A percentile compares a stretch with the other conserved stretches of the same genome.
phyloP scores from a whole-genome alignment of 2,113 vertebrate genomes.

The Catharus fuscescens region DNA sequence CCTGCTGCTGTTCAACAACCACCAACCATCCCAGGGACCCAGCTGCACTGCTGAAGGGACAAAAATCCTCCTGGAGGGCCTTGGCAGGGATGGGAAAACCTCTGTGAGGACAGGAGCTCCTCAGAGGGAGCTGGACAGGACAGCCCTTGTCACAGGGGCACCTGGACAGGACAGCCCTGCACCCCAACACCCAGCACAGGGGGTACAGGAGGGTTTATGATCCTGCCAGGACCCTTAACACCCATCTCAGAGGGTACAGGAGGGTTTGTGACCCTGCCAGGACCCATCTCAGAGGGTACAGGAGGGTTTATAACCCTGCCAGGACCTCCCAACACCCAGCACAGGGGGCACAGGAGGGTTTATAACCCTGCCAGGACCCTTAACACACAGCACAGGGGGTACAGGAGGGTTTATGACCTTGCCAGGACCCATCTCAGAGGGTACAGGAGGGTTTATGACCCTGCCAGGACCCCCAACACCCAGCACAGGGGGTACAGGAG shows the following conservation, averaged over 20 bases:
- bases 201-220: too few species aligned
- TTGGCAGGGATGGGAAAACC: rapidly evolving
- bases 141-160: too few species aligned
- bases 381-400: too few species aligned
- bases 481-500: too few species aligned
- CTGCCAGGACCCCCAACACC: background rate
- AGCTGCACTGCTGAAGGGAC: background rate
- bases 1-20: background rate
- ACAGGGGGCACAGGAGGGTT: too few species aligned
- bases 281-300: too few species aligned
- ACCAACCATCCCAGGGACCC: background rate
- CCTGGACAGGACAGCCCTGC: too few species aligned
- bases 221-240: background rate
- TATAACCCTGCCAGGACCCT: background rate
- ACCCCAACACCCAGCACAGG: background rate
- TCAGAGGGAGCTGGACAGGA: background rate
- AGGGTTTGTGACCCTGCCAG: too few species aligned
- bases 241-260: background rate
- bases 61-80: background rate
- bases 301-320: background rate
- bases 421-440: background rate
- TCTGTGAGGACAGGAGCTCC: rapidly evolving
- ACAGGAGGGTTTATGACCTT: background rate
- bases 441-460: too few species aligned
- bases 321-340: background rate